Evolutionary conservation across 2,113 vertebrate genomes (phyloP), one percentile per base, ranked within the genome.

Genomic region (Chrysemys picta): DNA sequence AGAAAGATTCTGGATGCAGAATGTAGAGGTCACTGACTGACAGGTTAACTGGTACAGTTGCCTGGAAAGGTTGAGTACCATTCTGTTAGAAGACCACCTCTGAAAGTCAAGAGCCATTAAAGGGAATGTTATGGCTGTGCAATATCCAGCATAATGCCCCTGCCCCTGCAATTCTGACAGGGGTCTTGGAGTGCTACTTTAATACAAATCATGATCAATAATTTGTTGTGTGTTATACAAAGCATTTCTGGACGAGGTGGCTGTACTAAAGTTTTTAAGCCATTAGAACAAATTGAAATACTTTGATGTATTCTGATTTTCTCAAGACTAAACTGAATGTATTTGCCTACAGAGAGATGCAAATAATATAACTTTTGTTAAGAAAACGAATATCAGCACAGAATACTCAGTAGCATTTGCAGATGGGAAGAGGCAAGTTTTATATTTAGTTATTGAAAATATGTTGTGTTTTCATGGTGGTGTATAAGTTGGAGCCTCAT

Each of bases 1-100:
- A 6, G 50, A 17, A 0, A 1, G 42, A 21, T 42, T 25, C 76
- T 24, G 81, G 72, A 6, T 72, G 1, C 0, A 1, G 56, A 0
- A 1, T 17, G 75, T 0, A 2, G 31, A 57, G 29, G 25, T 47
- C 80, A 5, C 8, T 38, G 27, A 11, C 25, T 59, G 57, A 59
- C 57, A 59, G 57, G 27, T 57, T 57, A 10, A 47, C 0, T n/a
- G 65, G 65, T 69, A n/a, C 35, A 17, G 17, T 69, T 69, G 10
- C 24, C 42, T 45, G 24, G 72, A 76, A 76, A 45, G 10, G 72
- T 72, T 29, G 62, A 4, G 29, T 49, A 31, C 29, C 1, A 14
- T 11, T 13, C 47, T 19, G 0, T 6, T 8, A 42, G 59, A 56
- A 82, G 49, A 5, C 21, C 0, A 47, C 2, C 59, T 50, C 57